Evolutionary conservation across 2,797 vertebrate species (phyloP), one percentile per base, ranked within the genome.

Genomic region (Percopsis omiscomaycus): DNA sequence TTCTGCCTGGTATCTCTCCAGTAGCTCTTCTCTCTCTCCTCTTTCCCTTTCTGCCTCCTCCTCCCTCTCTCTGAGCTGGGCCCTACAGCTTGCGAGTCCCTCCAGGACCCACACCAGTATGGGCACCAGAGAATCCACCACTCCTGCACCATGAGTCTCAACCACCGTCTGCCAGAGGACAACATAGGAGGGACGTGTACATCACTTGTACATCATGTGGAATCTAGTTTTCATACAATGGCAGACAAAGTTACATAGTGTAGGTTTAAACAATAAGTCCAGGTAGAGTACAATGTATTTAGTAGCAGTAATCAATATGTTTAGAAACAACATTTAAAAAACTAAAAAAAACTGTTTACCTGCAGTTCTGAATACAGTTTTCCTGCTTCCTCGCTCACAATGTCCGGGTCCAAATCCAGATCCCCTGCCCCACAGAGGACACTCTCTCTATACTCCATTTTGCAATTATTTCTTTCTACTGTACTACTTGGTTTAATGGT

Each of bases 91-190:
- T 27, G 92, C 93, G 72, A 94, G 82, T 0, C 89, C 90, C 74
- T 94, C 93, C 80, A 94, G 86, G 10, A 94, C 87, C 92, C 92
- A 94, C 57, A 94, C 92, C 44, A 94, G 89, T 56, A 91, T 92
- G 64, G 93, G 93, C 2, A 94, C 89, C 83, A 94, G 83, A 0
- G 92, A 91, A 82, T 93, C 92, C 82, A 94, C 93, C 76, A 92
- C 92, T 5, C 83, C 81, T 37, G 92, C 89, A 0, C 93, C 93
- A 61, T 94, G 90, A 57, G 77, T 85, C 76, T 92, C 92, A 42
- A 94, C 89, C 61, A 94, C 84, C 0, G 83, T 89, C 93, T 94
- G 68, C 16, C 48, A 75, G 4, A 3, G 15, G 5, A 29, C 10
- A 48, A 66, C 65, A 15, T 47, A 75, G 48, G 22, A 48, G 52